These are phyloP conservation scores for Lepidocolaptes lacrymiger DNA, from an alignment of 2,797 vertebrate genomes.

Conservation along the genomic window DNA sequence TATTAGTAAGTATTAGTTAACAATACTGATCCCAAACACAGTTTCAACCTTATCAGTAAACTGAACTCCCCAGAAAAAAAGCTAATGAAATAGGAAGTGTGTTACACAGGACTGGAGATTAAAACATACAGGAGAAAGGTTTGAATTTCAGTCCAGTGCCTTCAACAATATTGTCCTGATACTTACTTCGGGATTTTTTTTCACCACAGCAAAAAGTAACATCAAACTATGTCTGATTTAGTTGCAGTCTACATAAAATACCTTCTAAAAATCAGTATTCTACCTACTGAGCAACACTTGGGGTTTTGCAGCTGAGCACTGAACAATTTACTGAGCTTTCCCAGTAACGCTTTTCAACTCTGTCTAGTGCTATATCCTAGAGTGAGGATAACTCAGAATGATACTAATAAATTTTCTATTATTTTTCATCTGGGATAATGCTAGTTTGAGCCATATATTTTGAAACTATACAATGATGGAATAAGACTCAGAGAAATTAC, in stretches of 20 bases:
- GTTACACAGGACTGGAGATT: background rate
- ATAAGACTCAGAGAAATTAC: background rate
- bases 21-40: background rate
- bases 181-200: background rate
- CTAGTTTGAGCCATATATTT: background rate
- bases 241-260: background rate
- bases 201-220: background rate
- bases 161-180: background rate
- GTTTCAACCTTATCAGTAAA: constrained; percentile 16
- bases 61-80: background rate
- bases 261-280: background rate
- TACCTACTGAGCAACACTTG: background rate
- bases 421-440: background rate
- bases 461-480: background rate
- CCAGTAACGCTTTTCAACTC: background rate
- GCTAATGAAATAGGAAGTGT: background rate
- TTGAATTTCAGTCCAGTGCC: background rate
- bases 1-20: constrained; percentile 32
- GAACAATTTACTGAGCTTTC: background rate
- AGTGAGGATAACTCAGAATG: background rate
- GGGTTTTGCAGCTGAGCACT: background rate
- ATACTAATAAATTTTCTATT: background rate
- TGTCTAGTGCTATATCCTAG: background rate
- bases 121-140: background rate
- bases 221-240: background rate